Base-by-base conservation (phyloP, 2,797 vertebrate genomes). In the Pyrocephalus nanus region DNA sequence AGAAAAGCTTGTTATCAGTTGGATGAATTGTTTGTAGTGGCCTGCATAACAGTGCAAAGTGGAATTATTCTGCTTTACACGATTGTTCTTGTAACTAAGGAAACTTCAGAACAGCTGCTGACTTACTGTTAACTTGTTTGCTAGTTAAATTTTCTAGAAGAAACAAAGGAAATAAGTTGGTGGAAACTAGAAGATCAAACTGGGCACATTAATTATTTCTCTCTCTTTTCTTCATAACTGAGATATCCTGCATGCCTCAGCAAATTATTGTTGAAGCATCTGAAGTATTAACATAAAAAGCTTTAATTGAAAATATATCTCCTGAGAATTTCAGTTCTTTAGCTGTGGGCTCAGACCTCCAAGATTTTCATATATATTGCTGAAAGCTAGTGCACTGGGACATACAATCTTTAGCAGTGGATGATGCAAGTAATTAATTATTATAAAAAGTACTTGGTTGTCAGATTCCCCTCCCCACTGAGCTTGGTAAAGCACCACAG, bases 361-460 rank as follows among this genome's bases (percentile, higher is more conserved):
- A 93, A 80, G n/a, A 69, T 87, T 93, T 95, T 93, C 47, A 72
- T 72, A 54, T 6, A 5, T 92, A 65, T 53, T 80, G 50, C 69
- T 91, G 71, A 93, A n/a, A 27, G n/a, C 38, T 80, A 60, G 42
- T 21, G 50, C 53, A 79, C 27, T 65, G 94, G 74, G 77, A 83
- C 53, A n/a, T 21, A 47, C 3, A 74, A 19, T 83, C 89, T 87
- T 91, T 34, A 76, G 53, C 66, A 84, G 58, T 64, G 55, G 54
- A 95, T 84, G 80, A 76, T 93, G 34, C 51, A 84, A 90, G 45
- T 64, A 90, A 92, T 91, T 90, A 27, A 62, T 88, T 91, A 71
- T 81, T 84, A 64, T 66, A 70, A 94, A 85, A 93, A 85, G 27
- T 76, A 70, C 14, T 29, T 10, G 1, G 8, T 64, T 88, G 60